A percentile compares a stretch with the other conserved stretches of the same genome.
Conservation (phyloP, 2,888 invertebrate genomes). For the Barypeithes pellucidus region DNA sequence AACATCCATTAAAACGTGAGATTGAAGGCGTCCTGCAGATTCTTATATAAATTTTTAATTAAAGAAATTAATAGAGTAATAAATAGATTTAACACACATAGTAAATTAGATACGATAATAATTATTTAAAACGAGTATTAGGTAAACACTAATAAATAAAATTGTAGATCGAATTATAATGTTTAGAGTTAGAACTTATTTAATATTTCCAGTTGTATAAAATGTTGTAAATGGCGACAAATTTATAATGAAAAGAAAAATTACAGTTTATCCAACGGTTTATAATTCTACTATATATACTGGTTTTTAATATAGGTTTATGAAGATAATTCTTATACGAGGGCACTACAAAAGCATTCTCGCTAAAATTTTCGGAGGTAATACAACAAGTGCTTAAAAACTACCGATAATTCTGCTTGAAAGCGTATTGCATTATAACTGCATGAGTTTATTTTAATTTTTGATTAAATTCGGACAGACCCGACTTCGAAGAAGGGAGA, state of each 20-base stretch:
- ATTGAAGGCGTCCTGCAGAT: neutral
- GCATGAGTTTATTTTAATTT: too few relatives aligned
- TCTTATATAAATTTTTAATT: conserved; percentile 7
- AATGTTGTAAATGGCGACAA: conserved; percentile 22
- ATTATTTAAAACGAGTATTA: conserved; percentile 24
- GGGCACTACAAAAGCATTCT: too few relatives aligned
- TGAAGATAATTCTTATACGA: neutral
- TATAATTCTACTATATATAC: neutral
- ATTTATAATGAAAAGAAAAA: conserved; percentile 7
- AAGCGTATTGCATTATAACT: too few relatives aligned
- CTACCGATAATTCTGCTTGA: too few relatives aligned
- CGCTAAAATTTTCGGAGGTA: too few relatives aligned
- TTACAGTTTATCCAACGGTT: neutral
- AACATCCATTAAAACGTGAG: neutral
- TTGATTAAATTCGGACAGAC: too few relatives aligned
- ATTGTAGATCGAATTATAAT: conserved; percentile 10
- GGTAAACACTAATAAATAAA: conserved; percentile 25
- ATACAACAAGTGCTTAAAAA: too few relatives aligned
- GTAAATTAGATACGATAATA: conserved; percentile 29
- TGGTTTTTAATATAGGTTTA: neutral
- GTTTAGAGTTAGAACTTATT: conserved; percentile 6
- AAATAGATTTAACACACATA: conserved; percentile 5
- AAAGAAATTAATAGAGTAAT: conserved; percentile 8
- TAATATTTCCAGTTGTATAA: conserved; percentile 1
- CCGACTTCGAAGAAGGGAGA: too few relatives aligned